Conservation (phyloP, 2,113 vertebrate genomes). For the Chionomys nivalis region DNA sequence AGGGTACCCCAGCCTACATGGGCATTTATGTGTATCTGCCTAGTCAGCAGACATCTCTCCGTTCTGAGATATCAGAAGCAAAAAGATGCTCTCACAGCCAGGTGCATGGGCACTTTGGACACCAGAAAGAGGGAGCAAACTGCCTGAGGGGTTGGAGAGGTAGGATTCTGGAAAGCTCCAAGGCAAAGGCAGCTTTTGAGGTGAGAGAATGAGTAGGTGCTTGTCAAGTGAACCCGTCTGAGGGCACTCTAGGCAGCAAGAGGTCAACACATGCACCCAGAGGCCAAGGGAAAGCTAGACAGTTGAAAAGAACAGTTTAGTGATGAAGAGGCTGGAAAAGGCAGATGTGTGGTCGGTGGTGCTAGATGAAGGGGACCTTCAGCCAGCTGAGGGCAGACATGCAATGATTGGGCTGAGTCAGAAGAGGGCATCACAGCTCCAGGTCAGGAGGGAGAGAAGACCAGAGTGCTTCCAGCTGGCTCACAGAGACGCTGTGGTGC, state of each 20-base stretch:
- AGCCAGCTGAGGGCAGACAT: neutral
- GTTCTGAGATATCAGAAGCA: neutral
- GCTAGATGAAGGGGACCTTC: neutral
- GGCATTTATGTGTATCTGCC: neutral
- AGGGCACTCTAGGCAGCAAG: neutral
- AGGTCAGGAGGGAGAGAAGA: neutral
- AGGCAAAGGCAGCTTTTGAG: conserved; percentile 20
- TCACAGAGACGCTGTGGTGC: neutral
- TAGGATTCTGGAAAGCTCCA: neutral
- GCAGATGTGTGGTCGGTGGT: neutral
- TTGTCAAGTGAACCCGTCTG: neutral
- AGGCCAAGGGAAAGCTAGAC: neutral
- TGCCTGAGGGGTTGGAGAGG: neutral
- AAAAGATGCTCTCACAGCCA: neutral
- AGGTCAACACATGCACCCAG: neutral
- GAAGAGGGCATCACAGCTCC: neutral
- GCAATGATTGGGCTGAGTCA: neutral
- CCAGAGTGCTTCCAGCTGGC: neutral
- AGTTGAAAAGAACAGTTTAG: neutral
- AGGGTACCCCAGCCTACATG: neutral
- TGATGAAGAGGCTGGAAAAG: neutral
- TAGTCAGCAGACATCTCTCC: neutral
- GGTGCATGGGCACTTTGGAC: neutral
- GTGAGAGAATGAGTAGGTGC: neutral
- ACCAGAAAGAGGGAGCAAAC: neutral